A percentile compares a stretch with the other conserved stretches of the same genome.
Conservation (phyloP, 1,140 invertebrate species). For the Zophobas atratus region DNA sequence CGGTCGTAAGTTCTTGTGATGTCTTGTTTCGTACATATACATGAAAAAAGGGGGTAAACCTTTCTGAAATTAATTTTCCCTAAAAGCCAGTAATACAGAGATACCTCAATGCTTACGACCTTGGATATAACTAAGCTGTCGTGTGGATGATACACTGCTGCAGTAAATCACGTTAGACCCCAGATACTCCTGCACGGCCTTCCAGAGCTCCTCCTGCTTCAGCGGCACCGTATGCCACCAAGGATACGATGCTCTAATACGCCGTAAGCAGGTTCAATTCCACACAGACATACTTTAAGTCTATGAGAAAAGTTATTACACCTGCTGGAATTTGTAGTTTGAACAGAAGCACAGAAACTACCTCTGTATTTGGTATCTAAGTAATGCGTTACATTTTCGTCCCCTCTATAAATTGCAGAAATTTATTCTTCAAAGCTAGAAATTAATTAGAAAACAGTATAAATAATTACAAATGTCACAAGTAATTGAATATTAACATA, state of each 20-base stretch:
- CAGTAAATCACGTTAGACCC: constrained; percentile 48
- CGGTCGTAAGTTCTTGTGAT: constrained; percentile 40
- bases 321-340: constrained; percentile 21
- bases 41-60: constrained; percentile 41
- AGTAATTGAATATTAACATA: not conserved
- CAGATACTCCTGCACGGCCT: constrained; percentile 36
- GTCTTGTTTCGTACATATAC: constrained; percentile 29
- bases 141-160: constrained; percentile 45
- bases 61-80: constrained; percentile 43
- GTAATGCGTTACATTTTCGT: too few relatives aligned
- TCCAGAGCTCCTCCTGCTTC: constrained; percentile 41
- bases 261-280: constrained; percentile 39
- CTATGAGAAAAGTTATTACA: constrained; percentile 28
- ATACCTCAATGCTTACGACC: constrained; percentile 40
- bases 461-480: not conserved
- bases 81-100: constrained; percentile 38
- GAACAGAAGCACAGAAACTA: not conserved
- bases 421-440: not conserved
- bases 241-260: constrained; percentile 39
- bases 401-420: not conserved
- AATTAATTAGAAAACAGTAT: not conserved
- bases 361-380: too few relatives aligned
- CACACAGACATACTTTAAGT: constrained; percentile 27
- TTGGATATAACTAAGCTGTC: constrained; percentile 48
- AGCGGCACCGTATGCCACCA: constrained; percentile 29